Percentiles rank a stretch among this genome's conserved stretches.
Evolutionary conservation across 2,888 invertebrate genomes (phyloP).

Genomic region (Heteropelma amictum): DNA sequence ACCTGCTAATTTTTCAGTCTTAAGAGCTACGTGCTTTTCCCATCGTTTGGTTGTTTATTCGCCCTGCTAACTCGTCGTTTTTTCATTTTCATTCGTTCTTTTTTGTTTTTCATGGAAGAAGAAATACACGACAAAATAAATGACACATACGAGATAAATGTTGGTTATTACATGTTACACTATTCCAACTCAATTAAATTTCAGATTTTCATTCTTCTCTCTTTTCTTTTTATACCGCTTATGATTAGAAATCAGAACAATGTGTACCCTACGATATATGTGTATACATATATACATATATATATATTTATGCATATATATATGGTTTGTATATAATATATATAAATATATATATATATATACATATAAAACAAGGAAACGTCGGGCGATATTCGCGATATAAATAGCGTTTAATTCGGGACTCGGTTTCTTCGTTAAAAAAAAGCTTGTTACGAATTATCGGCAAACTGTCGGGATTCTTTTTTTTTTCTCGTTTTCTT

Average conservation of each 20-base stretch:
- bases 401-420: slow-evolving; percentile 57
- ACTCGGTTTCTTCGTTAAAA: slow-evolving; percentile 40
- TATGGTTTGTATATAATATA: slow-evolving; percentile 58
- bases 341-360: slow-evolving; percentile 60
- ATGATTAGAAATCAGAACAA: slow-evolving; percentile 60
- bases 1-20: slow-evolving; percentile 67
- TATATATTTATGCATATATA: slow-evolving; percentile 59
- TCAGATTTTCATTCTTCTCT: slow-evolving; percentile 34
- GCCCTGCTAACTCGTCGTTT: slow-evolving; percentile 57
- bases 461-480: slow-evolving; percentile 54
- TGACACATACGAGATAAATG: slow-evolving; percentile 59
- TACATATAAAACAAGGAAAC: slow-evolving; percentile 55
- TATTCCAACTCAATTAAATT: slow-evolving; percentile 54
- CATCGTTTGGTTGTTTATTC: slow-evolving; percentile 6
- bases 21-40: slow-evolving; percentile 37
- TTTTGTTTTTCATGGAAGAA: slow-evolving; percentile 39
- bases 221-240: slow-evolving; percentile 43
- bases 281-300: slow-evolving; percentile 58
- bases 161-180: slow-evolving; percentile 57
- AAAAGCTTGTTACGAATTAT: slow-evolving; percentile 53
- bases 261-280: slow-evolving; percentile 61
- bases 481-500: slow-evolving; percentile 31
- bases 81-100: slow-evolving; percentile 1
- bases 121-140: slow-evolving; percentile 52
- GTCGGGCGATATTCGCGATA: slow-evolving; percentile 53